Conservation (phyloP, 2,888 invertebrate species). For the Cotesia congregata region DNA sequence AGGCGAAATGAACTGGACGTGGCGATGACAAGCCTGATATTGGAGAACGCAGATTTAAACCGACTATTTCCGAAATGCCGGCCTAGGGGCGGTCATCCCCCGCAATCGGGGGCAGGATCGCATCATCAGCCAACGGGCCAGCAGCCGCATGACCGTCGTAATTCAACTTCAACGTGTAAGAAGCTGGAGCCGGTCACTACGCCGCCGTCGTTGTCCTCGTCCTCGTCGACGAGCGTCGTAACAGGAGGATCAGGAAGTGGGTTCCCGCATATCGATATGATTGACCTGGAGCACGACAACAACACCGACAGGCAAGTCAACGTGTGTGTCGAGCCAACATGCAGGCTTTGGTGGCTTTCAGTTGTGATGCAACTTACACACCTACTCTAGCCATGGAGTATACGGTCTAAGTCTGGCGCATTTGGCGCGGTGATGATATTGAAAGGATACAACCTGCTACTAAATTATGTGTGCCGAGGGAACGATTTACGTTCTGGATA, state of each 20-base stretch:
- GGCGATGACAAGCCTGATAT: slow-evolving; percentile 71
- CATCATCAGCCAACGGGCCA: slow-evolving; percentile 39
- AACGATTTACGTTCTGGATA: slow-evolving; percentile 12
- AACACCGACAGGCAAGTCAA: slow-evolving; percentile 67
- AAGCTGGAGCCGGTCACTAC: slow-evolving; percentile 48
- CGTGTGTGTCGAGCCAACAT: slow-evolving; percentile 7
- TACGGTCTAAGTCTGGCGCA: background rate
- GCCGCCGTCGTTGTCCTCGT: slow-evolving; percentile 53
- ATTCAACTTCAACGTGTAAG: slow-evolving; percentile 49
- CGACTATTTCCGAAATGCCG: slow-evolving; percentile 70
- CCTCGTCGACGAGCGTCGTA: slow-evolving; percentile 53
- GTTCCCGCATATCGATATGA: slow-evolving; percentile 62
- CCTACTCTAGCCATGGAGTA: slow-evolving; percentile 1
- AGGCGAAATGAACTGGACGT: slow-evolving; percentile 61
- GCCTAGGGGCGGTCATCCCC: slow-evolving; percentile 68
- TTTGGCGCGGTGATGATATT: slow-evolving; percentile 21
- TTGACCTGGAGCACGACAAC: slow-evolving; percentile 68
- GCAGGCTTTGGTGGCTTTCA: slow-evolving; percentile 9
- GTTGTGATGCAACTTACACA: background rate
- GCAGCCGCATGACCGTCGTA: slow-evolving; percentile 64
- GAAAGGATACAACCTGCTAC: slow-evolving; percentile 25
- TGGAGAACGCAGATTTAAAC: slow-evolving; percentile 70
- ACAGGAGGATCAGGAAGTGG: slow-evolving; percentile 53
- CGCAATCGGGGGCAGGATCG: slow-evolving; percentile 62
- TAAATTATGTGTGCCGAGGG: slow-evolving; percentile 8